These are phyloP conservation scores for Parelbella ahira DNA, from an alignment of 2,888 invertebrate genomes.

Conservation along the genomic window DNA sequence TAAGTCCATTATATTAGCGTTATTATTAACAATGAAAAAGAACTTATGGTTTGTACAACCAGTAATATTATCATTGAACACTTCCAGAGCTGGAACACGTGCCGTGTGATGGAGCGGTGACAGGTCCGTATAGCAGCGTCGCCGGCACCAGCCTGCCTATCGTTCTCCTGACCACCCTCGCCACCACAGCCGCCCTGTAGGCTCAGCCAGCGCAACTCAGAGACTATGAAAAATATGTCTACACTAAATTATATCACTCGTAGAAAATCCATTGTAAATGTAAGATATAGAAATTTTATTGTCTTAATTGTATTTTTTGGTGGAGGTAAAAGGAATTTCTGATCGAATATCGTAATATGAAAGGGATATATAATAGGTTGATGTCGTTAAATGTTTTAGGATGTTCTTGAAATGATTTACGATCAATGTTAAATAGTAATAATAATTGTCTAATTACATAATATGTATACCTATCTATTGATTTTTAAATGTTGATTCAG, in stretches of 20 bases:
- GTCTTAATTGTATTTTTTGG: slow-evolving; percentile 16
- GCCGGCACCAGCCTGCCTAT: slow-evolving; percentile 67
- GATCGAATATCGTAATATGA: too few species aligned
- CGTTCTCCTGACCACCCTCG: slow-evolving; percentile 62
- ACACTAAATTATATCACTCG: slow-evolving; percentile 5
- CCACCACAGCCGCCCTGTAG: slow-evolving; percentile 70
- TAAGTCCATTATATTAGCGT: too few species aligned
- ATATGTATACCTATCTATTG: too few species aligned
- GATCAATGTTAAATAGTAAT: too few species aligned
- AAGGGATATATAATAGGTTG: too few species aligned
- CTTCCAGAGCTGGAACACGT: slow-evolving; percentile 69
- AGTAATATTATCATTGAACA: not conserved
- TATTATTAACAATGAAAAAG: too few species aligned
- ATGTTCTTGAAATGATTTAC: too few species aligned
- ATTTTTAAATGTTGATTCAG: too few species aligned
- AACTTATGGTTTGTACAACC: too few species aligned
- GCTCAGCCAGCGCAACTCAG: slow-evolving; percentile 15
- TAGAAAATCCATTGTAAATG: slow-evolving; percentile 11
- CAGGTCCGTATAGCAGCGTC: slow-evolving; percentile 73
- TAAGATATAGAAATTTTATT: slow-evolving; percentile 11
- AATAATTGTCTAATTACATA: too few species aligned
- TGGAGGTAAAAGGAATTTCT: slow-evolving; percentile 2
- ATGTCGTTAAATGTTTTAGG: slow-evolving; percentile 9
- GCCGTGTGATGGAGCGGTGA: slow-evolving; percentile 74
- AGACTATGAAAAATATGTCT: slow-evolving; percentile 12